Base-by-base conservation (phyloP, 2,888 invertebrate genomes). In the Drosophila glabriapex region DNA sequence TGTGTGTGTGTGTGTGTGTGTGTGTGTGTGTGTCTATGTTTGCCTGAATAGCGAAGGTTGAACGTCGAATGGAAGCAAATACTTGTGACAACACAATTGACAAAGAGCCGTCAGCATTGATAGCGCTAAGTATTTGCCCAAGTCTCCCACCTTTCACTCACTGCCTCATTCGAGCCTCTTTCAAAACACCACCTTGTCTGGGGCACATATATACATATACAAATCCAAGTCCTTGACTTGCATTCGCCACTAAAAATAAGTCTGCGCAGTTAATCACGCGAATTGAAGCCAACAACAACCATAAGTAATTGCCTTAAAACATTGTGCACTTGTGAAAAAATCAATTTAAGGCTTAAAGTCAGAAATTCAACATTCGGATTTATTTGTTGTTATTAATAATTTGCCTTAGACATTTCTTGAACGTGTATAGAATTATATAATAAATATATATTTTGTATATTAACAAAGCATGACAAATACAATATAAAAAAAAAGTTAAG, bases 261-360 rank as follows among this genome's bases (percentile, higher is more conserved):
- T 69, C 85, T 75, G 79, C 77, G 82, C 88, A 88, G 79, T 88
- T 88, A 88, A 85, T 79, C 85, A 75, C 83, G 62, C 60, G 79
- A 70, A 79, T 76, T 76, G 76, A 62, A 76, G 70, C 25, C 52
- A 52, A 63, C 33, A 66, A 19, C n/a, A 66, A 28, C 16, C 7
- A 2, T 65, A 71, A 76, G 74, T 81, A 77, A 83, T 88, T 88
- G 85, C 85, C 83, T 85, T 85, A 70, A 79, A 78, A 68, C 72
- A 70, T 50, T 37, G 5, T 16, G 12, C 53, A 35, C 53, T 35
- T 22, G 22, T 22, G 3, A 6, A 14, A 50, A 10, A n/a, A 4
- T 19, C 19, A 28, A 50, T 5, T 28, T 19, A 10, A 50, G 28
- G 28, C 5, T 16, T 10, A 4, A 49, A 10, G 10, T 19, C 49